Evolutionary conservation across 1,140 invertebrate genomes (phyloP), one percentile per base, ranked within the genome.

Genomic region (Drosophila yakuba): DNA sequence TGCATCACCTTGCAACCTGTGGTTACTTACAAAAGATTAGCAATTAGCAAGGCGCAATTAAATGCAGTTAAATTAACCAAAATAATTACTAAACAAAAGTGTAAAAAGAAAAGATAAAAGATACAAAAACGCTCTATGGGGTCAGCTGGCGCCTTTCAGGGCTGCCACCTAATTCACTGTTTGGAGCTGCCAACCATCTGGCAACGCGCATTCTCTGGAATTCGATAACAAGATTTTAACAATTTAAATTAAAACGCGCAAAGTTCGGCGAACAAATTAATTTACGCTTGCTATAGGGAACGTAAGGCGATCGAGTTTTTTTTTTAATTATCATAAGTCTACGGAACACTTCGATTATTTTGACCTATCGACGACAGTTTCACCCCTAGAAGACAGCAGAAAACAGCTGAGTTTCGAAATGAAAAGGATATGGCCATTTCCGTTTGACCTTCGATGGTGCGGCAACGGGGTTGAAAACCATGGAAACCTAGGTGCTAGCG

Each of bases 361-460:
- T 10, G 32, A 3, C 32, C 32, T 32, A 32, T 32, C 32, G 32
- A 32, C 32, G 32, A 8, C 32, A 32, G 8, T 32, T 8, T 32
- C 7, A 32, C 8, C 32, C 8, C 32, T 32, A 32, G 32, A 32
- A 32, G 8, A 32, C 7, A 32, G 8, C 32, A 10, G 32, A 32
- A 6, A n/a, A 43, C 28, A 44, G 55, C 39, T 63, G 28, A n/a
- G 23, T 63, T 58, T 59, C 11, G 1, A 61, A 64, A 60, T 60
- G 5, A 28, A 61, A 61, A 61, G 61, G 61, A 64, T 20, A 45
- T 36, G 61, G 61, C 61, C n/a, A 45, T 36, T 44, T 12, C 14
- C 15, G 2, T 12, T 41, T 12, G 25, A 12, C 4, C 28, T 41
- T 23, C 11, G 11, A 17, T 3, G 2, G 1, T 1, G 47, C 7